Conservation (phyloP, 2,888 invertebrate genomes). For the Idaea straminata region DNA sequence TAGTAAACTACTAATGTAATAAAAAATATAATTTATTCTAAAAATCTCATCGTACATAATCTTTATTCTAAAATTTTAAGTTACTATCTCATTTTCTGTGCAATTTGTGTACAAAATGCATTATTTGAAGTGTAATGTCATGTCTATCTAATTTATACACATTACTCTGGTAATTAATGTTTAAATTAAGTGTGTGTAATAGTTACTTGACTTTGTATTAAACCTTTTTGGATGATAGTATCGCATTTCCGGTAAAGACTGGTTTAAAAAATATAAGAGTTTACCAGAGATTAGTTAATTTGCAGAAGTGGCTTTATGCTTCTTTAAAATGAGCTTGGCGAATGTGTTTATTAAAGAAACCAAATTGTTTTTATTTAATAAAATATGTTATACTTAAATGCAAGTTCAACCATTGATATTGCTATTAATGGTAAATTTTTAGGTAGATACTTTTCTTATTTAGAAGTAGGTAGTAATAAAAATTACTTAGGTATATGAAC, state of each 20-base stretch:
- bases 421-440: too few species aligned
- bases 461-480: too few species aligned
- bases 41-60: not conserved
- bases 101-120: constrained; percentile 1
- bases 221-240: constrained; percentile 61
- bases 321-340: constrained; percentile 1
- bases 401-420: too few species aligned
- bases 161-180: constrained; percentile 30
- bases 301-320: not conserved
- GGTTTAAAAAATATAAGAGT: constrained; percentile 61
- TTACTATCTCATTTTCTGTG: not conserved
- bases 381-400: too few species aligned
- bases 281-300: constrained; percentile 48
- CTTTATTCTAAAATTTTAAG: not conserved
- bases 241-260: constrained; percentile 70
- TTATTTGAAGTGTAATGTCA: constrained; percentile 36
- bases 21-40: not conserved
- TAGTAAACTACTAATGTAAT: not conserved
- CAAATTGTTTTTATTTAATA: too few species aligned
- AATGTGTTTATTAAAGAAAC: too few species aligned
- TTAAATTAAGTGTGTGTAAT: constrained; percentile 16
- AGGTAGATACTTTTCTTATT: too few species aligned
- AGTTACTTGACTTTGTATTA: constrained; percentile 29
- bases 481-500: too few species aligned
- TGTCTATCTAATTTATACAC: constrained; percentile 44